Base-by-base conservation (phyloP, 2,113 vertebrate species). In the Maccullochella peelii region DNA sequence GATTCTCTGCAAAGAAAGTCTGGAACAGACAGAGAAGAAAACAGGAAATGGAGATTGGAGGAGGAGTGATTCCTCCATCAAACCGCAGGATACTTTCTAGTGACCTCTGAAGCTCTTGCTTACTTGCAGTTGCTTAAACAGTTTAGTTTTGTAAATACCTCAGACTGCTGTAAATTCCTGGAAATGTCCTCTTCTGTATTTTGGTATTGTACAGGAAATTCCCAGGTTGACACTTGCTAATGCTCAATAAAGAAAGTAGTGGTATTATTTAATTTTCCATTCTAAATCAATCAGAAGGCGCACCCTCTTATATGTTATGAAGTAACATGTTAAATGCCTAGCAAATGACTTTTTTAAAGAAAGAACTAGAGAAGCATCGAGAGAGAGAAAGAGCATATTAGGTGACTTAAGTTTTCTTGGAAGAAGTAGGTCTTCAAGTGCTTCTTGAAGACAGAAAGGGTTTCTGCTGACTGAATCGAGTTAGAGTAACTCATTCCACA, bases 41-140 rank as follows among this genome's bases (percentile, higher is more conserved):
- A 77, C 75, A 86, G 81, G 73, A 80, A 81, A 61, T 49, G 47
- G 65, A 67, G 63, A 57, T n/a, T 62, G 57, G 21, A 69, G 73
- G n/a, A 77, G 27, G 66, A 58, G 47, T 9, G 67, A 78, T 55
- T 73, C n/a, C 69, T 72, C 50, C 49, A 58, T 76, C 58, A 86
- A 27, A 80, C n/a, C 5, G 6, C 21, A 33, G 58, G 21, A 20
- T 58, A 8, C 2, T 55, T 61, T 79, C 16, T 72, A 9, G 52
- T 68, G 23, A 62, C 18, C 83, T 85, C 12, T 76, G 25, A 63
- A 65, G 49, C 54, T 70, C 3, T 54, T 47, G 23, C 33, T 67
- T 68, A 25, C 40, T 77, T 11, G 1, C 61, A 55, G 27, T 44
- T 77, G 18, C 38, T 62, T 18, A 73, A 90, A 73, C 6, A 40